Evolutionary conservation across 2,797 vertebrate genomes (phyloP), one percentile per base, ranked within the genome.

Genomic region (Mallotus villosus): DNA sequence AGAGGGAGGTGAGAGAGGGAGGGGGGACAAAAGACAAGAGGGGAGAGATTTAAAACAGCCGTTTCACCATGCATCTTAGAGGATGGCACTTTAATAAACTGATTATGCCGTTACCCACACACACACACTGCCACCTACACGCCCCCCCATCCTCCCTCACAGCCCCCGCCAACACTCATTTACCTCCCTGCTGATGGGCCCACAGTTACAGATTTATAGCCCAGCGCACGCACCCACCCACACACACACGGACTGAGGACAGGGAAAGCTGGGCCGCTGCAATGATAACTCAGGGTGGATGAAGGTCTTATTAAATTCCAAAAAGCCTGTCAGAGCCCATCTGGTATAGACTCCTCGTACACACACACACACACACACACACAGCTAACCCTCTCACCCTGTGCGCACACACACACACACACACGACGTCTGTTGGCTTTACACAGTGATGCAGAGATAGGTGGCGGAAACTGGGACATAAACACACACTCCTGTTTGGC

Each of bases 31-130:
- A n/a, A 79, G 16, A 49, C 12, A 51, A 22, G 11, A 25, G 71
- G 72, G 72, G 78, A 77, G 29, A 81, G 77, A 79, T 72, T 73
- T 63, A 63, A 73, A 67, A 73, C 68, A 49, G 78, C 63, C 14
- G 22, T 74, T 80, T 74, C n/a, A 84, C 76, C 78, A 70, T 65
- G 61, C 59, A 68, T 78, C 14, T 77, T 65, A 78, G 59, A 79
- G 70, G 76, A 80, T 53, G 72, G 66, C 63, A 73, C 82, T 77
- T 78, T 74, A 86, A 84, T 78, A 73, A 81, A 78, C 21, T 71
- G 63, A 81, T 85, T 76, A 79, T 46, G 70, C 27, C 19, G 24
- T n/a, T 25, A 17, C 37, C 4, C n/a, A 53, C 53, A 19, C n/a
- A 69, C 34, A 70, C 60, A 46, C 55, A 67, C 11, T 11, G 37